These are phyloP conservation scores for Microctonus hyperodae DNA, from an alignment of 2,888 invertebrate species.

Conservation along the genomic window DNA sequence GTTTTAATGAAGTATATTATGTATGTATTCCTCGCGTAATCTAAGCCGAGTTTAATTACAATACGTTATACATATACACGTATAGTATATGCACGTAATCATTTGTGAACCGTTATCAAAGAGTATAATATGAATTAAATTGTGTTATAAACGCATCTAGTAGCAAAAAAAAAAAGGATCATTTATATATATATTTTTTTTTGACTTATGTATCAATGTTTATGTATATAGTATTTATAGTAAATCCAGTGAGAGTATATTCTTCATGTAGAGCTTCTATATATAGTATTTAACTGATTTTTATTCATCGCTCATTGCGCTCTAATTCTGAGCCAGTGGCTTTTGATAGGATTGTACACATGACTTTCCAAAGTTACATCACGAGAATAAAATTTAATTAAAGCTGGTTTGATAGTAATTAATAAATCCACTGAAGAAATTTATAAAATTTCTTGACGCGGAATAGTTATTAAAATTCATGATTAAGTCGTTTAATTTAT, in stretches of 20 bases:
- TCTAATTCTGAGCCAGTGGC: neutral
- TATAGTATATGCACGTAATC: neutral
- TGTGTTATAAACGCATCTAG: no score
- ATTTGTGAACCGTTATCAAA: constrained; percentile 19
- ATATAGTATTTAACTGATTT: no score
- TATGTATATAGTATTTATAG: no score
- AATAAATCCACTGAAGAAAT: constrained; percentile 21
- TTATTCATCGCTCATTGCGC: no score
- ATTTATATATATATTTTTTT: neutral
- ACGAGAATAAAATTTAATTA: neutral
- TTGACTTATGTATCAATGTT: no score
- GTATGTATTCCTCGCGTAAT: neutral
- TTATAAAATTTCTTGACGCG: neutral
- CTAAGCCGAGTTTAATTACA: constrained; percentile 2
- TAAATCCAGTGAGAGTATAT: no score
- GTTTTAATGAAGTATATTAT: constrained; percentile 1
- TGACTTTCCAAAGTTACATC: constrained; percentile 21
- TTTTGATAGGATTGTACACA: neutral
- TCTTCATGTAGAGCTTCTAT: no score
- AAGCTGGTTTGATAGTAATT: constrained; percentile 8
- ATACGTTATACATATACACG: neutral
- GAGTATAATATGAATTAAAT: constrained; percentile 22
- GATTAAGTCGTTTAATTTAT: neutral
- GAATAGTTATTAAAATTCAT: constrained; percentile 5
- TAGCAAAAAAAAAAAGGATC: no score